Evolutionary conservation across 1,140 invertebrate genomes (phyloP), one percentile per base, ranked within the genome.

Genomic region (Polypedilum vanderplanki): DNA sequence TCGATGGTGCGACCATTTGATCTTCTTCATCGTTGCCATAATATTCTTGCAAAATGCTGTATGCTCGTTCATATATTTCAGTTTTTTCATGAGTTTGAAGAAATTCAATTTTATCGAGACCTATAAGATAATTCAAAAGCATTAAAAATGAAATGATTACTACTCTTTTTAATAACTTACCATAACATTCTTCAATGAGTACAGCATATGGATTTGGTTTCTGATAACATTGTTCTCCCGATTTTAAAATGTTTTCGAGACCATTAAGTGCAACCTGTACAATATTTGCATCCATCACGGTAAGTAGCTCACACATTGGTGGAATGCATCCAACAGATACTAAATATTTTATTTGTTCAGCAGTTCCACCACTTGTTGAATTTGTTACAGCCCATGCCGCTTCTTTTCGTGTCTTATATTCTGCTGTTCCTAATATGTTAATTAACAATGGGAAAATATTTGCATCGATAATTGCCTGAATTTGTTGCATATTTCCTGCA

Each of bases 311-410:
- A 83, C 97, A 98, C 76, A 99, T 85, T 0, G 96, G 96, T n/a
- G 92, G 90, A 79, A 99, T 96, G 81, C 95, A 97, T 67, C 91
- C 91, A 81, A 81, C 77, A 33, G 41, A 76, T 75, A 78, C 81
- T 67, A 83, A 74, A 77, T 90, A 93, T 86, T 90, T 87, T 78
- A 98, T 97, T 86, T 98, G 97, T 79, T 95, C 94, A 1, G 93
- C 89, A 1, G 93, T 94, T 18, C 97, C 97, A 33, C 96, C 96
- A 76, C 94, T 97, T 0, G 96, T 98, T 0, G 96, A 95, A 84
- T 99, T 99, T 1, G 97, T 98, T 74, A 99, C 96, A 7, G 96
- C 96, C 97, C 97, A 98, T 0, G 96, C 96, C 1, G 95, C 96
- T 85, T 99, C 97, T 86, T 98, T 98, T 77, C 95, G 87, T 10